Conservation (phyloP, 2,113 vertebrate genomes). For the Nicator chloris region DNA sequence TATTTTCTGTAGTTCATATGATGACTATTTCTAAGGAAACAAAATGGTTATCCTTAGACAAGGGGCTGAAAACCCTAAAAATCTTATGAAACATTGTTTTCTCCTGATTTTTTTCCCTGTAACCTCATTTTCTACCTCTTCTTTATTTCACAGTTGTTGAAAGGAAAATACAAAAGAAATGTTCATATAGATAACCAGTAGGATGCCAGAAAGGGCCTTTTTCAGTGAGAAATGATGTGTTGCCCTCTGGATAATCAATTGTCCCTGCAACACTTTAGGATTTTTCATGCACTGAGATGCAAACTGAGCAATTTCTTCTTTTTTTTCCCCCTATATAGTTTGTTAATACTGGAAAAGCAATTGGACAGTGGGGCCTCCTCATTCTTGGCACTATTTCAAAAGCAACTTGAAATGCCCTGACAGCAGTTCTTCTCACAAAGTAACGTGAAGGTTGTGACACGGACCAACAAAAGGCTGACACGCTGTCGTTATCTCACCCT, state of each 20-base stretch:
- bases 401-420: constrained; percentile 63
- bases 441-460: constrained; percentile 59
- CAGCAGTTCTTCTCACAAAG: constrained; percentile 63
- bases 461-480: constrained; percentile 62
- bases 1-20: background rate
- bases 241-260: constrained; percentile 61
- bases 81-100: background rate
- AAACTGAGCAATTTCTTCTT: constrained; percentile 52
- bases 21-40: background rate
- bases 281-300: constrained; percentile 57
- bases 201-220: constrained; percentile 15
- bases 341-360: constrained; percentile 60
- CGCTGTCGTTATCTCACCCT: constrained; percentile 52
- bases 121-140: constrained; percentile 47
- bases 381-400: constrained; percentile 65
- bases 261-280: constrained; percentile 43
- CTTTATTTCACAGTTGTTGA: constrained; percentile 31
- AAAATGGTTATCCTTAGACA: background rate
- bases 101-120: background rate
- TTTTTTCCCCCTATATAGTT: background rate
- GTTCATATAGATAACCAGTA: constrained; percentile 41
- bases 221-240: constrained; percentile 33
- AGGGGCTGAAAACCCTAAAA: background rate
- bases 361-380: constrained; percentile 58
- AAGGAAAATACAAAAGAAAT: constrained; percentile 44